Conservation (phyloP, 2,797 vertebrate genomes). For the Synanceia verrucosa region DNA sequence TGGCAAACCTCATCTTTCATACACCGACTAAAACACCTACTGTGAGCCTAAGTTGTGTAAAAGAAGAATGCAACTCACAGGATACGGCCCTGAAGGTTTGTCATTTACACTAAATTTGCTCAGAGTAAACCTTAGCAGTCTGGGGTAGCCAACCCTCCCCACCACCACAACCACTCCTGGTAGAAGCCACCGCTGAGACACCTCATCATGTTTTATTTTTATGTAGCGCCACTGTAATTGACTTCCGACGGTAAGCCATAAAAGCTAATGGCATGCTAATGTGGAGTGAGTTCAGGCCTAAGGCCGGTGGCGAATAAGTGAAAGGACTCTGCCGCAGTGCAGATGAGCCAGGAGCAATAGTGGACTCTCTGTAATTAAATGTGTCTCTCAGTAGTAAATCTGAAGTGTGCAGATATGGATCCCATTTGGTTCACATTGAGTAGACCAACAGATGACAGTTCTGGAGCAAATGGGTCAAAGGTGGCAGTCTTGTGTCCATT, state of each 20-base stretch:
- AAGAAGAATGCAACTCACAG: not conserved
- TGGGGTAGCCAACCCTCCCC: constrained; percentile 12
- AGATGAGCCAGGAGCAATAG: constrained; percentile 61
- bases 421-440: constrained; percentile 63
- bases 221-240: constrained; percentile 82
- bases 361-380: constrained; percentile 76
- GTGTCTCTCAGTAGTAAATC: constrained; percentile 71
- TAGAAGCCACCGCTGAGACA: constrained; percentile 65
- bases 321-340: constrained; percentile 65
- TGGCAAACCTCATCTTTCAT: not conserved
- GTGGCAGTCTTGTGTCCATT: constrained; percentile 37
- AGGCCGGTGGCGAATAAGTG: constrained; percentile 66
- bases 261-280: constrained; percentile 86
- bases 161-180: constrained; percentile 26
- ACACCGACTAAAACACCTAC: not conserved
- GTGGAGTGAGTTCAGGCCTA: constrained; percentile 76
- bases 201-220: constrained; percentile 83
- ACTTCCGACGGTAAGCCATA: constrained; percentile 82
- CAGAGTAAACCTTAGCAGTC: constrained; percentile 42
- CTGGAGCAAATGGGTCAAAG: constrained; percentile 62
- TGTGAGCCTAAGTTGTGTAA: not conserved
- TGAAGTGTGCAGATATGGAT: constrained; percentile 72
- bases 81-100: constrained; percentile 16
- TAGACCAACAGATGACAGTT: constrained; percentile 70
- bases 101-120: constrained; percentile 34